These are phyloP conservation scores for Micrasema minimum DNA, from an alignment of 1,140 invertebrate species.

Conservation along the genomic window DNA sequence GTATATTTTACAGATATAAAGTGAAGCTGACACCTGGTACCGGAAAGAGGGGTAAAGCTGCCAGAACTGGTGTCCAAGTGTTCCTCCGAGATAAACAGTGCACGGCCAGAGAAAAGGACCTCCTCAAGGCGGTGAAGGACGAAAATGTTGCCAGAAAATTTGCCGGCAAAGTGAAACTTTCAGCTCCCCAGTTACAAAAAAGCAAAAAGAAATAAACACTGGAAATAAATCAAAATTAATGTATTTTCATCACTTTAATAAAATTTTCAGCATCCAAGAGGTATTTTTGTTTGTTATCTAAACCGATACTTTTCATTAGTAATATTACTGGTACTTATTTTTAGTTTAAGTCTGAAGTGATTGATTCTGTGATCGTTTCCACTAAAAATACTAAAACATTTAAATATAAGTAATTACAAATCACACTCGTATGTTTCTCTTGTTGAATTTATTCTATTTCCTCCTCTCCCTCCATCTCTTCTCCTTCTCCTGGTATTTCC, in stretches of 20 bases:
- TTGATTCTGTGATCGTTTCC: too few relatives aligned
- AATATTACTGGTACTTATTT: constrained; percentile 1
- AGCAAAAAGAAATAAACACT: constrained; percentile 59
- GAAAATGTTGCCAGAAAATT: constrained; percentile 93
- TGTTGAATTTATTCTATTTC: background rate
- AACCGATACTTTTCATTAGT: background rate
- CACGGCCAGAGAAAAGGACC: constrained; percentile 87
- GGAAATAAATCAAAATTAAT: too few relatives aligned
- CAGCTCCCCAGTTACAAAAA: constrained; percentile 79
- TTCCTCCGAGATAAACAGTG: constrained; percentile 88
- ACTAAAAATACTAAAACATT: too few relatives aligned
- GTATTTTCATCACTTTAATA: too few relatives aligned
- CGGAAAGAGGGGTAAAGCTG: constrained; percentile 95
- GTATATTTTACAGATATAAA: constrained; percentile 77
- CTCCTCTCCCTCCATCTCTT: constrained; percentile 56
- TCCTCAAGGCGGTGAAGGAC: constrained; percentile 93
- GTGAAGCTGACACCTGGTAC: constrained; percentile 95
- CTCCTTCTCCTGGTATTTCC: constrained; percentile 54
- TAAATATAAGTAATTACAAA: too few relatives aligned
- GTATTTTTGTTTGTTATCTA: too few relatives aligned
- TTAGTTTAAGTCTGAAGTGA: too few relatives aligned
- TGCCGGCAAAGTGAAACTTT: constrained; percentile 98
- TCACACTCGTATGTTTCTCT: too few relatives aligned
- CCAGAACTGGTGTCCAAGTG: constrained; percentile 88
- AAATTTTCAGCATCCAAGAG: too few relatives aligned